Conservation (phyloP, 2,888 invertebrate genomes). For the Panzeria rudis region DNA sequence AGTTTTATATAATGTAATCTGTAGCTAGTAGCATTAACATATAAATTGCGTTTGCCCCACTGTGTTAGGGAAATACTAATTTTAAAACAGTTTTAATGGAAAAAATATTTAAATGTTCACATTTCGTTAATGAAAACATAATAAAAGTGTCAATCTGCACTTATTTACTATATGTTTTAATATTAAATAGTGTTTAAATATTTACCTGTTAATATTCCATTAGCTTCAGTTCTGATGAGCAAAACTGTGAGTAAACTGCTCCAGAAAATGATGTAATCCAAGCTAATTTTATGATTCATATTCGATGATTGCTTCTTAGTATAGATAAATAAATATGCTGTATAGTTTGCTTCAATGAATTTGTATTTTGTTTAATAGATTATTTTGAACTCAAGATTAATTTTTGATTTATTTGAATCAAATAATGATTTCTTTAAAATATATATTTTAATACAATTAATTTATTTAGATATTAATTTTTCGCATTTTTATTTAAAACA, state of each 20-base stretch:
- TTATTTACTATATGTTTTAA: too few species aligned
- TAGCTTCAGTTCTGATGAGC: constrained; percentile 20
- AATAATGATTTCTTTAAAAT: not conserved
- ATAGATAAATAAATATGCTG: not conserved
- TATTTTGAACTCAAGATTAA: not conserved
- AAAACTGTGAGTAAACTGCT: constrained; percentile 39
- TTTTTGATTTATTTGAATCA: not conserved
- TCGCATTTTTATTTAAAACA: not conserved
- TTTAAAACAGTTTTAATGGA: too few species aligned
- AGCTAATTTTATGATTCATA: constrained; percentile 58
- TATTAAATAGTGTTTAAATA: too few species aligned
- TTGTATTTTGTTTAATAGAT: not conserved
- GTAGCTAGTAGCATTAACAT: too few species aligned
- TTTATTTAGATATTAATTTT: too few species aligned
- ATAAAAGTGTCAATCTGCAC: too few species aligned
- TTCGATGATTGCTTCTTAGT: not conserved
- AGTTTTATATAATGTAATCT: too few species aligned
- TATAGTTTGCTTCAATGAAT: not conserved
- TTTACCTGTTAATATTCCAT: constrained; percentile 67
- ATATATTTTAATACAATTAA: too few species aligned
- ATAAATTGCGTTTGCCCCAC: too few species aligned
- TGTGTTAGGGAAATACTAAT: too few species aligned
- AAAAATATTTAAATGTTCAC: too few species aligned
- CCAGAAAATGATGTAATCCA: constrained; percentile 61
- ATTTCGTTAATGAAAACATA: too few species aligned